Base-by-base conservation (phyloP, 1,140 invertebrate genomes). In the Lethocerus indicus region DNA sequence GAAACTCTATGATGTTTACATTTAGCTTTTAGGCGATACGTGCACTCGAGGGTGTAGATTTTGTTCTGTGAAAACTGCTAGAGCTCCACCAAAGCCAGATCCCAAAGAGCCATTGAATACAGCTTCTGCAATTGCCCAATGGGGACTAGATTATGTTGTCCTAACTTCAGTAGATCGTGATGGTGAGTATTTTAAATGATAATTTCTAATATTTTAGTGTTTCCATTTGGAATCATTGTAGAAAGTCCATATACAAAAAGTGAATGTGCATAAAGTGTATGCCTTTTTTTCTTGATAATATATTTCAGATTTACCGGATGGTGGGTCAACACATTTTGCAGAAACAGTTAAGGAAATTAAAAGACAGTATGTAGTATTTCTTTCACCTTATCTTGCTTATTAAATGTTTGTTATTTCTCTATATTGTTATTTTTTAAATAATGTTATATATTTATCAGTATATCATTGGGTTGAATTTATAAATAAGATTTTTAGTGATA, bases 91-190 rank as follows among this genome's bases (percentile, higher is more conserved):
- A 12, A 80, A 88, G 0, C 73, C 91, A 9, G 90, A 99, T 73
- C 76, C 82, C 0, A 69, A 81, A 47, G 96, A 99, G 67, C 95
- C 95, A 7, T 59, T 73, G 4, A 93, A 98, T 65, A 98, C 94
- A 3, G 95, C 93, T 2, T 73, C 69, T 50, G 94, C 95, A 2
- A 84, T 99, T 56, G 75, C 79, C 41, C 76, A 84, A 37, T 99
- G 95, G 95, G 89, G 89, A 12, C 68, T 99, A 9, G 89, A 95
- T 63, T 99, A 99, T 68, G 81, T 99, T 52, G 95, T 99, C 20
- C 66, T 99, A 2, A 99, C 96, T 3, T 97, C 92, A 14, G 95
- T 98, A 0, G 95, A 99, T 66, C 74, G 96, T 64, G 95, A 97
- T 74, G 90, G 82, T 86, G 58, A 35, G 53, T 29, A 28, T 56